phyloP scores from a whole-genome alignment of 2,113 vertebrate species.

The Columba livia region DNA sequence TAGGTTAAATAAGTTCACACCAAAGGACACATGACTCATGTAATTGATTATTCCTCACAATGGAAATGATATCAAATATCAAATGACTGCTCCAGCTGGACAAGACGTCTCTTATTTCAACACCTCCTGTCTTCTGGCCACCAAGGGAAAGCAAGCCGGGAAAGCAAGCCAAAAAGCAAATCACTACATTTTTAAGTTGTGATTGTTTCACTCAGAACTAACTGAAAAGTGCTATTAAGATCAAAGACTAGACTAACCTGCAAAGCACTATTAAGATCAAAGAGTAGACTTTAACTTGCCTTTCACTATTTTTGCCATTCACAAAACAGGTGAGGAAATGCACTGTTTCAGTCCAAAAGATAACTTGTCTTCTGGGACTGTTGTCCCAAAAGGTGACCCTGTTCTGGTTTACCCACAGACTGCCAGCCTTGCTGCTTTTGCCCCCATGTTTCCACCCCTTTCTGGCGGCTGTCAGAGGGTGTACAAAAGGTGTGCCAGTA shows the following conservation, averaged over 20 bases:
- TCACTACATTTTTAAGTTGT: neutral
- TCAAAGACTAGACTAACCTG: neutral
- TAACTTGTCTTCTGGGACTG: neutral
- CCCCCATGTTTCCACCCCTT: neutral
- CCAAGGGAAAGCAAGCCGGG: neutral
- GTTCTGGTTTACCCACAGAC: neutral
- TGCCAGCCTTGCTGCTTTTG: rapidly evolving
- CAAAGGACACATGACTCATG: neutral
- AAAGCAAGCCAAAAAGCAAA: neutral
- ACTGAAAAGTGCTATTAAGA: neutral
- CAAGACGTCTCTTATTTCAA: neutral
- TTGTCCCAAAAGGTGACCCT: neutral
- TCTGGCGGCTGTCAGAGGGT: neutral
- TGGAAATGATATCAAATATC: neutral
- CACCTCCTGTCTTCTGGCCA: neutral
- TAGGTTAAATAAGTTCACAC: neutral
- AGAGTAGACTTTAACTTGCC: neutral
- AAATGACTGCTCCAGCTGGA: neutral
- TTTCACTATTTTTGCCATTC: neutral
- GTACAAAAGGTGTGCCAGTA: neutral
- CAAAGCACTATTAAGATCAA: neutral
- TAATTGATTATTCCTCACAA: neutral
- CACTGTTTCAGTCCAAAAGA: neutral
- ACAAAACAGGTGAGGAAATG: neutral
- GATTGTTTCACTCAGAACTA: neutral